Percentiles rank a stretch among this genome's conserved stretches.
These are phyloP conservation scores for Druceiella hillmani DNA, from an alignment of 2,888 invertebrate species.

Conservation along the genomic window DNA sequence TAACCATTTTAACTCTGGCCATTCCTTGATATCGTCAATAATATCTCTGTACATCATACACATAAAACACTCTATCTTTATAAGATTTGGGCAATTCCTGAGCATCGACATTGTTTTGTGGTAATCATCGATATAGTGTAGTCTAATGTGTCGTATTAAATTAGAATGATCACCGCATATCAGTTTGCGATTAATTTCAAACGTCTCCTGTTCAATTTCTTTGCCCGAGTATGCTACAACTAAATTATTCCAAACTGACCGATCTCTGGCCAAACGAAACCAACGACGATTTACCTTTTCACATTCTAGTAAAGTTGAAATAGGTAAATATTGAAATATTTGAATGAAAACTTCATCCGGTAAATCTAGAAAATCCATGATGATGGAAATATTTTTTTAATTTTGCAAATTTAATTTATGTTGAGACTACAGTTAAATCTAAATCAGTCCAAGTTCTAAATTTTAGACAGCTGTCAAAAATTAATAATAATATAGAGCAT, in stretches of 20 bases:
- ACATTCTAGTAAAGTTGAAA: slow-evolving; percentile 35
- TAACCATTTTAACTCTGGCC: slow-evolving; percentile 37
- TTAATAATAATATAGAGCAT: too few relatives aligned
- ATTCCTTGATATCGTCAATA: slow-evolving; percentile 33
- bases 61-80: slow-evolving; percentile 41
- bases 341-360: slow-evolving; percentile 40
- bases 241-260: slow-evolving; percentile 35
- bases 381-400: too few relatives aligned
- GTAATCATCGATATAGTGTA: slow-evolving; percentile 41
- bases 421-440: too few relatives aligned
- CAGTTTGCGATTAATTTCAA: slow-evolving; percentile 32
- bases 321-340: slow-evolving; percentile 37
- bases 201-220: slow-evolving; percentile 35
- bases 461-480: too few relatives aligned
- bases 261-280: slow-evolving; percentile 34
- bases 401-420: too few relatives aligned
- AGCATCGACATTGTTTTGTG: slow-evolving; percentile 33
- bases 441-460: too few relatives aligned
- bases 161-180: slow-evolving; percentile 32
- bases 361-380: slow-evolving; percentile 24
- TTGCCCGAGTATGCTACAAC: slow-evolving; percentile 38
- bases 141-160: slow-evolving; percentile 33
- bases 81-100: slow-evolving; percentile 34
- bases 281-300: slow-evolving; percentile 38
- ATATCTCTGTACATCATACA: slow-evolving; percentile 38